phyloP scores from a whole-genome alignment of 2,888 invertebrate species.

The Panzeria rudis region DNA sequence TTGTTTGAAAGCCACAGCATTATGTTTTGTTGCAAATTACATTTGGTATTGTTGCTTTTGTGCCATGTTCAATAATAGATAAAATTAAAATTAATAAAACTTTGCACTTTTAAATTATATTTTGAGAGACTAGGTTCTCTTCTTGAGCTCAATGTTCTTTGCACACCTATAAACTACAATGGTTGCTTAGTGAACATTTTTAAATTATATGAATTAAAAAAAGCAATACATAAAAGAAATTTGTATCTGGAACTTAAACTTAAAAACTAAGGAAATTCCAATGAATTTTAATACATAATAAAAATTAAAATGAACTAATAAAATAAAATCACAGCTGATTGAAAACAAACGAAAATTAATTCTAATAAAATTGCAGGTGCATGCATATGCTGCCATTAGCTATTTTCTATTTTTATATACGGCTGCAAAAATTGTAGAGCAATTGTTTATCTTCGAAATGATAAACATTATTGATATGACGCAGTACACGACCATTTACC shows the following conservation, averaged over 20 bases:
- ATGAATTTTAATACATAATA: constrained; percentile 43
- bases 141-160: constrained; percentile 41
- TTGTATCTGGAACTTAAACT: constrained; percentile 24
- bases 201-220: neutral
- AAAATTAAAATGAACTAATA: constrained; percentile 70
- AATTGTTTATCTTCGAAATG: constrained; percentile 93
- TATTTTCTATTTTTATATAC: constrained; percentile 77
- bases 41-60: constrained; percentile 62
- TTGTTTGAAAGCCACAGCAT: constrained; percentile 70
- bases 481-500: constrained; percentile 92
- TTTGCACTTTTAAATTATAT: constrained; percentile 55
- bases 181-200: constrained; percentile 18
- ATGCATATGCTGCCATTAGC: neutral
- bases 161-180: constrained; percentile 4
- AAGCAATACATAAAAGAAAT: neutral
- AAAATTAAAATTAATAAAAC: constrained; percentile 14
- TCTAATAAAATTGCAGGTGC: constrained; percentile 37
- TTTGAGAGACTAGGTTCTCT: constrained; percentile 51
- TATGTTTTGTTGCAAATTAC: constrained; percentile 43
- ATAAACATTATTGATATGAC: constrained; percentile 92
- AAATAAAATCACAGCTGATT: constrained; percentile 60
- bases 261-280: constrained; percentile 23
- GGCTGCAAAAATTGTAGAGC: constrained; percentile 89
- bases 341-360: constrained; percentile 70
- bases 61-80: constrained; percentile 44